A percentile compares a stretch with the other conserved stretches of the same genome.
Conservation (phyloP, 2,113 vertebrate species). For the Gobius niger region DNA sequence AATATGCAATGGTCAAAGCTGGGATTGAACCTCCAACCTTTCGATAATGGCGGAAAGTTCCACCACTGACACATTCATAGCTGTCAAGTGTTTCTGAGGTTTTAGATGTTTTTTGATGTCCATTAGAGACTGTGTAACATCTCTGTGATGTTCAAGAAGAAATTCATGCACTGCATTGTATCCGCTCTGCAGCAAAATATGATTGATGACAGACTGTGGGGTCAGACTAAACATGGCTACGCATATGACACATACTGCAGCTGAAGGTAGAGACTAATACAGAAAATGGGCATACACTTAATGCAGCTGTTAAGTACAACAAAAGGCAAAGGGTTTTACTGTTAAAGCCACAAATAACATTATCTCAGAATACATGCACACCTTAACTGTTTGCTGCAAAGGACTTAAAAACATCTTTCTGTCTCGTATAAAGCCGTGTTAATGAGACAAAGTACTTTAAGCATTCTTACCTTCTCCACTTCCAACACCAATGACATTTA, state of each 20-base stretch:
- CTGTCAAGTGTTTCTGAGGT: conserved; percentile 25
- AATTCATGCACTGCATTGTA: neutral
- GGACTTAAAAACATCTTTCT: no score
- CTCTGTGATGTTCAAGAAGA: conserved; percentile 19
- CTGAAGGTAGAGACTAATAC: no score
- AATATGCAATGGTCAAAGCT: no score
- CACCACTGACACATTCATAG: neutral
- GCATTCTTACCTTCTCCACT: conserved; percentile 84
- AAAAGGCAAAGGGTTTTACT: no score
- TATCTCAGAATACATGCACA: conserved; percentile 10
- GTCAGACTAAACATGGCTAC: neutral
- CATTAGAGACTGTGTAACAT: conserved; percentile 33
- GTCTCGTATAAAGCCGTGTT: conserved; percentile 14
- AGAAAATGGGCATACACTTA: no score
- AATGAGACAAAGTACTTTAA: conserved; percentile 6
- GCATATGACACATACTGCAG: no score
- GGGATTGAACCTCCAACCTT: no score
- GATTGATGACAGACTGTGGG: neutral
- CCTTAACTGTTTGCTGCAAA: no score
- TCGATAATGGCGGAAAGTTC: no score
- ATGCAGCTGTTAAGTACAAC: no score
- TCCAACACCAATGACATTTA: conserved; percentile 85
- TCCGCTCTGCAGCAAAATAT: neutral
- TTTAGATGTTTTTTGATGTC: conserved; percentile 4
- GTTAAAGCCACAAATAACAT: no score